Evolutionary conservation across 1,140 invertebrate genomes (phyloP), one percentile per base, ranked within the genome.

Genomic region (Psix sp.): DNA sequence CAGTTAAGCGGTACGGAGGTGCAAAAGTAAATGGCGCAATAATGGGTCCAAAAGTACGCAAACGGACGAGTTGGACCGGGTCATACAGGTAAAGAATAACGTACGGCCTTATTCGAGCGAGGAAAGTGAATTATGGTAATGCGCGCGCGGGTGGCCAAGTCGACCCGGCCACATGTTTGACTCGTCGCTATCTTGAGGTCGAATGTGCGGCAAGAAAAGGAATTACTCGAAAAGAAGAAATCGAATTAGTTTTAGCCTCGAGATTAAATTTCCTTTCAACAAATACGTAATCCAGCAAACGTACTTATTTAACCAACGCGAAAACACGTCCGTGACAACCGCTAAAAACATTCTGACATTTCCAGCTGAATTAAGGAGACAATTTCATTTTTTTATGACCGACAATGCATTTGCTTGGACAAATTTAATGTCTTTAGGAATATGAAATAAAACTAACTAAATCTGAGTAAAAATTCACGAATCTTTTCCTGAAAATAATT

Each of bases 121-220:
- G 71, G 45, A 63, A 68, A 63, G 63, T 68, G 56, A 68, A 74
- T 68, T 68, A 74, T 68, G 71, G 57, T 74, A 68, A 74, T 74
- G 62, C 49, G 49, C 46, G 52, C 43, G 5, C 13, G n/a, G n/a
- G n/a, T n/a, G 52, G 39, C 31, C 48, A 65, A 60, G 70, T 65
- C 46, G 54, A 46, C 16, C 49, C 45, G 36, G 57, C 9, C 45
- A 65, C 68, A 54, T 57, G 52, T 52, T 38, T 56, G 46, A 56
- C 39, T 4, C 24, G 29, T 40, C 17, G 21, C 56, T 26, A 48
- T 48, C 42, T 60, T 60, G 43, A 21, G 56, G 45, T 11, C 36
- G 42, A 24, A 16, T 35, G 33, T 39, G 33, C 33, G 20, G 35
- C 35, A 43, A 51, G 45, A 49, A 49, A 49, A 62, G 56, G 17